Conservation (phyloP, 2,888 invertebrate species). For the Lasius platythorax region DNA sequence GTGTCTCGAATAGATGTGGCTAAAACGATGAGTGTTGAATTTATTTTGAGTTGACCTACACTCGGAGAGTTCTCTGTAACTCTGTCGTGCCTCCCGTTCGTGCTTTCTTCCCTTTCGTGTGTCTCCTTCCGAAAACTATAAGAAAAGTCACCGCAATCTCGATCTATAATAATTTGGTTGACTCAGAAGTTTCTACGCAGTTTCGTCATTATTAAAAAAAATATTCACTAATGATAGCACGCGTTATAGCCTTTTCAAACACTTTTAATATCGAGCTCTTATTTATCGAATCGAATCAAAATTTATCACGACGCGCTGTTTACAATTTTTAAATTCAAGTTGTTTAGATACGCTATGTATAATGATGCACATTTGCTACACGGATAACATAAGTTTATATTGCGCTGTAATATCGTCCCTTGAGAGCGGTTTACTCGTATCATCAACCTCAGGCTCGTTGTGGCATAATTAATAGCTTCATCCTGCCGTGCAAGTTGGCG, state of each 20-base stretch:
- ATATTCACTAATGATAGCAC: not conserved
- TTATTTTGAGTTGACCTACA: conserved; percentile 53
- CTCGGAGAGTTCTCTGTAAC: conserved; percentile 11
- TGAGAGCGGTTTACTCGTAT: conserved; percentile 38
- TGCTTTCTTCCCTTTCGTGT: not conserved
- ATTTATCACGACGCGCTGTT: not conserved
- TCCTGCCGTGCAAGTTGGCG: conserved; percentile 35
- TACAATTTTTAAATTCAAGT: not conserved
- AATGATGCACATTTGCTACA: not conserved
- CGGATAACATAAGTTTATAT: conserved; percentile 14
- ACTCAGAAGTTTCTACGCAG: conserved; percentile 21
- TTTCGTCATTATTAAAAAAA: conserved; percentile 7
- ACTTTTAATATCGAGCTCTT: not conserved
- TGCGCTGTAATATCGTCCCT: conserved; percentile 17
- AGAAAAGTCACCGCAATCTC: conserved; percentile 1
- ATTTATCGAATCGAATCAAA: not conserved
- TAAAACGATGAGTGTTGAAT: conserved; percentile 50
- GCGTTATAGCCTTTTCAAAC: not conserved
- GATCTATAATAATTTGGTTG: conserved; percentile 27
- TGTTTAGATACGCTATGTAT: not conserved
- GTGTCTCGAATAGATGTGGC: conserved; percentile 17
- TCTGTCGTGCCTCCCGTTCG: not conserved
- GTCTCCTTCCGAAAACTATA: not conserved
- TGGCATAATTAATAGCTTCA: conserved; percentile 51
- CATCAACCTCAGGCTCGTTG: conserved; percentile 44